A percentile compares a stretch with the other conserved stretches of the same genome.
Conservation (phyloP, 2,113 vertebrate genomes). For the Cepphus grylle region DNA sequence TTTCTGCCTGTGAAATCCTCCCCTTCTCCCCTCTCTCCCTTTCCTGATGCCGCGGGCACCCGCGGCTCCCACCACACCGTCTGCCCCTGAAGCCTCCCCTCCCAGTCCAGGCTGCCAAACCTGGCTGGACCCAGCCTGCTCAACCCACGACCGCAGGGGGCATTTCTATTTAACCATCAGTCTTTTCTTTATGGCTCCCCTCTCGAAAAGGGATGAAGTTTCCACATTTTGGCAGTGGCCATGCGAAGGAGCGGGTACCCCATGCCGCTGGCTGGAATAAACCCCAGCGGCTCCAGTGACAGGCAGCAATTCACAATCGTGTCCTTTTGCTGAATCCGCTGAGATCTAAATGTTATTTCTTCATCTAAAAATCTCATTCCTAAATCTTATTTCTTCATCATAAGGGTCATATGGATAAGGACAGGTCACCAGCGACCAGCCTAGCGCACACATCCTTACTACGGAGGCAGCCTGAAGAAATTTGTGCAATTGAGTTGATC, state of each 20-base stretch:
- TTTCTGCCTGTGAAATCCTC: neutral
- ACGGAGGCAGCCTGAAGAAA: neutral
- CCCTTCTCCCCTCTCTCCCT: neutral
- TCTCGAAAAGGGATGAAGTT: neutral
- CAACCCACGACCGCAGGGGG: rapidly evolving
- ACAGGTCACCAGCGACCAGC: neutral
- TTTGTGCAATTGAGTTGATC: conserved; percentile 20
- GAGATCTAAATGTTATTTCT: neutral
- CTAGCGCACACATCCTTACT: neutral
- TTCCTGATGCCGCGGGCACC: neutral
- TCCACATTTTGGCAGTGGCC: neutral
- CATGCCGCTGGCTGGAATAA: rapidly evolving
- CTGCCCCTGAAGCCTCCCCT: neutral
- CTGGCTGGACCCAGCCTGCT: neutral
- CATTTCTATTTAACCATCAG: neutral
- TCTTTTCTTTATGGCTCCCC: neutral
- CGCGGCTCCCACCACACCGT: rapidly evolving
- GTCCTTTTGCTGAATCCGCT: neutral
- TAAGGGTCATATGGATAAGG: neutral
- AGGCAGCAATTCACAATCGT: neutral
- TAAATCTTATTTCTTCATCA: neutral
- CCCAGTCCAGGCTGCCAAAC: neutral
- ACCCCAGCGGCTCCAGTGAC: neutral
- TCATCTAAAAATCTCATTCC: neutral
- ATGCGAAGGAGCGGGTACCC: rapidly evolving